Evolutionary conservation across 2,797 vertebrate genomes (phyloP).

Genomic region (Uromys caudimaculatus): DNA sequence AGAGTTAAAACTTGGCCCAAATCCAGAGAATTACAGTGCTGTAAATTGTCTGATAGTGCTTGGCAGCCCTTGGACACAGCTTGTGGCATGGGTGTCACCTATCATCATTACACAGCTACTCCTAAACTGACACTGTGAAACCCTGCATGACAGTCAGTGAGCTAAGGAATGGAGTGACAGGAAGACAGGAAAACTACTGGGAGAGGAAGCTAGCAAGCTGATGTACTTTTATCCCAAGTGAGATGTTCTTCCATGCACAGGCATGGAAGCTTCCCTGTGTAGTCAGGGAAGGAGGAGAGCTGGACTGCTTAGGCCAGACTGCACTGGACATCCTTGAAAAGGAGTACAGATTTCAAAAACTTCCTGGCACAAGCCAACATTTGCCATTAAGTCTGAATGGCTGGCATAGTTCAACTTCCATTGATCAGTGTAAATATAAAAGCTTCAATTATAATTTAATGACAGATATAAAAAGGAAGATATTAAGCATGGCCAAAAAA

Average conservation of each 20-base stretch:
- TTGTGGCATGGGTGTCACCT: slow-evolving; percentile 54
- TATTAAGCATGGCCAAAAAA: slow-evolving; percentile 66
- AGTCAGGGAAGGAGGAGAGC: background rate
- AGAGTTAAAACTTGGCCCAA: slow-evolving; percentile 46
- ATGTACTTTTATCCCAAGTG: slow-evolving; percentile 20
- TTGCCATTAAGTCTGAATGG: slow-evolving; percentile 71
- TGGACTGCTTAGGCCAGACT: background rate
- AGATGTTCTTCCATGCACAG: background rate
- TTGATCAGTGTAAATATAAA: slow-evolving; percentile 78
- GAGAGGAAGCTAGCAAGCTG: background rate
- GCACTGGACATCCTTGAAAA: background rate
- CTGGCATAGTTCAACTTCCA: slow-evolving; percentile 56
- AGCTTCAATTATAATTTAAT: slow-evolving; percentile 77
- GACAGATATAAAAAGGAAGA: slow-evolving; percentile 76
- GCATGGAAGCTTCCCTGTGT: background rate
- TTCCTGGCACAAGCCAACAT: slow-evolving; percentile 57
- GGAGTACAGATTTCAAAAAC: slow-evolving; percentile 50
- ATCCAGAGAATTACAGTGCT: slow-evolving; percentile 63
- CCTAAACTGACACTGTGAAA: slow-evolving; percentile 49
- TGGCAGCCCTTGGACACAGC: slow-evolving; percentile 46
- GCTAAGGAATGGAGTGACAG: slow-evolving; percentile 35
- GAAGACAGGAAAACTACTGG: slow-evolving; percentile 20
- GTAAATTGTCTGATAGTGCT: slow-evolving; percentile 49
- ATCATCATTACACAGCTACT: slow-evolving; percentile 53
- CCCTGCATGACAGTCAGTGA: slow-evolving; percentile 17